These are phyloP conservation scores for Temnothorax unifasciatus DNA, from an alignment of 2,888 invertebrate genomes.

Conservation along the genomic window DNA sequence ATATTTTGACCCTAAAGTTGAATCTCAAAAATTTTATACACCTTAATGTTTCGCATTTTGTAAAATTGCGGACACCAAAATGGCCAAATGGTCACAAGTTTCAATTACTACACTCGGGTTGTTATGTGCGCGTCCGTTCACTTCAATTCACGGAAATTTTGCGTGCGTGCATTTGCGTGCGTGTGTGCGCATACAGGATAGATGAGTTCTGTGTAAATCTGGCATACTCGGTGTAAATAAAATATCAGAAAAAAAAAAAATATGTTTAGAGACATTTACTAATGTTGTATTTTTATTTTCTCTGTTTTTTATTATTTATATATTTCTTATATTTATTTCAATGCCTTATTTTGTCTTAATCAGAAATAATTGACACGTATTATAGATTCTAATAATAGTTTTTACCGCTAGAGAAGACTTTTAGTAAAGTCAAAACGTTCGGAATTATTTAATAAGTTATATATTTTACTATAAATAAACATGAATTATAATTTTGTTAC, in stretches of 20 bases:
- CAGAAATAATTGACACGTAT: too few species aligned
- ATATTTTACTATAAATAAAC: too few species aligned
- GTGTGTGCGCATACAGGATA: conserved; percentile 46
- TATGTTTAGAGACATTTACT: too few species aligned
- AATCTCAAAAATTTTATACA: not conserved
- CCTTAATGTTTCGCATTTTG: not conserved
- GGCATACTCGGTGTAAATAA: conserved; percentile 27
- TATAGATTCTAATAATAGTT: too few species aligned
- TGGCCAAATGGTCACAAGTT: not conserved
- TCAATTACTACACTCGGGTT: not conserved
- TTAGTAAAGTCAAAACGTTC: too few species aligned
- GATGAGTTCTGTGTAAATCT: conserved; percentile 55
- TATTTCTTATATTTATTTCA: too few species aligned
- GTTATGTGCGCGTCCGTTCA: conserved; percentile 49
- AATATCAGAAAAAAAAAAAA: not conserved
- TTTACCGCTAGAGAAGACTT: too few species aligned
- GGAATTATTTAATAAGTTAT: too few species aligned
- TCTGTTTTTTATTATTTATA: too few species aligned
- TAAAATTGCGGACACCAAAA: not conserved
- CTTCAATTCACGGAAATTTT: conserved; percentile 65
- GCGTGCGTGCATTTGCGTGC: conserved; percentile 60
- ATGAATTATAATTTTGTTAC: too few species aligned
- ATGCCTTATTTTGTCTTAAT: too few species aligned
- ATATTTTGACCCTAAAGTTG: not conserved
- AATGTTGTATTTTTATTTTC: too few species aligned